Conservation (phyloP, 2,888 invertebrate species). For the Caenorhabditis sp. region DNA sequence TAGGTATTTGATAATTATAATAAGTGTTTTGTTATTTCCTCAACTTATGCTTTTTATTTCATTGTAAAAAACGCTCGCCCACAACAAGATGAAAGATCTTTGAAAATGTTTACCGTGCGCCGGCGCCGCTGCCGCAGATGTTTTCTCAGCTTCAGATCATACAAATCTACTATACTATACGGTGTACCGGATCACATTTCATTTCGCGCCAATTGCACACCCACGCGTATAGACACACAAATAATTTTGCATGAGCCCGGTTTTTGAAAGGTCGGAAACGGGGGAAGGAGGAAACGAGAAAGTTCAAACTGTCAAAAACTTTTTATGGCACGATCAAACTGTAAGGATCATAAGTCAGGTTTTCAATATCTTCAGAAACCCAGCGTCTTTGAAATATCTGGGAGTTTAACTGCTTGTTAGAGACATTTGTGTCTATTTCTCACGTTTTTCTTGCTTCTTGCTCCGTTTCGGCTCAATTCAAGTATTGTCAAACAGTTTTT, state of each 20-base stretch:
- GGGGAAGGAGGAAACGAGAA: background rate
- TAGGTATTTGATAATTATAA: too few species aligned
- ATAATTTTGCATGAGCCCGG: conserved; percentile 19
- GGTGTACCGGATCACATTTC: conserved; percentile 44
- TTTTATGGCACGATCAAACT: too few species aligned
- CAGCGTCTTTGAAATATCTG: too few species aligned
- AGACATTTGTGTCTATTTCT: background rate
- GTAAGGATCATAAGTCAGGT: too few species aligned
- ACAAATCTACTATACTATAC: conserved; percentile 23
- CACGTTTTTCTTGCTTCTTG: background rate
- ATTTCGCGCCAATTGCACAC: conserved; percentile 37
- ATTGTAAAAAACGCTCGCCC: background rate
- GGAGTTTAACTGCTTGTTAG: too few species aligned
- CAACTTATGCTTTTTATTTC: too few species aligned
- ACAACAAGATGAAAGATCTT: background rate
- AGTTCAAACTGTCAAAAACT: conserved; percentile 1
- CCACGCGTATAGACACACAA: background rate
- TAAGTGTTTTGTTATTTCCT: too few species aligned
- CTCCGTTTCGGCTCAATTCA: conserved; percentile 23
- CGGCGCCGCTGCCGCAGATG: background rate
- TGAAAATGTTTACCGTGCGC: conserved; percentile 17
- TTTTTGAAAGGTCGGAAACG: conserved; percentile 33
- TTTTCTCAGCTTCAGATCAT: conserved; percentile 17
- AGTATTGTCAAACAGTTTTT: conserved; percentile 51
- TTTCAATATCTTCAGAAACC: too few species aligned